A percentile compares a stretch with the other conserved stretches of the same genome.
These are phyloP conservation scores for Poeciliopsis gracilis DNA, from an alignment of 2,797 vertebrate species.

Conservation along the genomic window DNA sequence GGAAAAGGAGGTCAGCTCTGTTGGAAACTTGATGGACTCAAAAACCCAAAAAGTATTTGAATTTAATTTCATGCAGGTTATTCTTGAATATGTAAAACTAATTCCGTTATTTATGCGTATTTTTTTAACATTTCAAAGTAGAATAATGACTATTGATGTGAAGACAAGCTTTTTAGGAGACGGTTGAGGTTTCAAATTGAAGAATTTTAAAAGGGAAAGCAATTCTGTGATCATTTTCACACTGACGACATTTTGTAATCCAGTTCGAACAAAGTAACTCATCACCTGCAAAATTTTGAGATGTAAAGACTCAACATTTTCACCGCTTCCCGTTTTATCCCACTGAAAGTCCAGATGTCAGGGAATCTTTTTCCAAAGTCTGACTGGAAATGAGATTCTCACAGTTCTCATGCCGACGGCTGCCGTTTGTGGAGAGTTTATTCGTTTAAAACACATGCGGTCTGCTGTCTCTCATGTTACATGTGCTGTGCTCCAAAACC, in stretches of 20 bases:
- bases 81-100: neutral
- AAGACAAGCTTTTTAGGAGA: neutral
- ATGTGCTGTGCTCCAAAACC: conserved; percentile 6
- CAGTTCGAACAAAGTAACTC: neutral
- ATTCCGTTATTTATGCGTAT: neutral
- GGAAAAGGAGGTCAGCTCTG: conserved; percentile 2
- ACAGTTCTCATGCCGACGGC: neutral
- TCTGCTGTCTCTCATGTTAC: conserved; percentile 41
- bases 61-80: neutral
- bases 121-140: neutral
- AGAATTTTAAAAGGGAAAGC: neutral
- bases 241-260: neutral
- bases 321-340: neutral
- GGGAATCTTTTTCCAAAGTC: neutral
- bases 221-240: neutral
- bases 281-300: neutral
- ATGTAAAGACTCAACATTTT: neutral
- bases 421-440: neutral
- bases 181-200: neutral
- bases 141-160: neutral
- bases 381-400: conserved; percentile 1
- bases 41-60: neutral
- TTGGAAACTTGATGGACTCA: neutral
- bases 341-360: neutral
- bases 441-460: neutral